Conservation (phyloP, 2,888 invertebrate species). For the Synergus gifuensis region DNA sequence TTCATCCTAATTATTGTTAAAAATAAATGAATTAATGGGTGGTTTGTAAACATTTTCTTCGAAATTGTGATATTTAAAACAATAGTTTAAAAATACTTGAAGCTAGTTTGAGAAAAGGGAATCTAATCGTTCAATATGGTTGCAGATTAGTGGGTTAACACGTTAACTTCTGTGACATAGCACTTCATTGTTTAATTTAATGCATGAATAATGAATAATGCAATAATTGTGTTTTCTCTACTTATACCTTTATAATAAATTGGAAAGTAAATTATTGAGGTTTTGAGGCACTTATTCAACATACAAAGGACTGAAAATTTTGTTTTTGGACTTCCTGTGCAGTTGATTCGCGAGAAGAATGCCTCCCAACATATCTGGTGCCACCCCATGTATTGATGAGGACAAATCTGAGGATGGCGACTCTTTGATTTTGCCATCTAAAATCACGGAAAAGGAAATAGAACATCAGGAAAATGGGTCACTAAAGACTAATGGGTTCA, state of each 20-base stretch:
- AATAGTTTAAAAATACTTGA: background rate
- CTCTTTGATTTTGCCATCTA: background rate
- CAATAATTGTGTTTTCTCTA: too few species aligned
- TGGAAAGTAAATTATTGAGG: background rate
- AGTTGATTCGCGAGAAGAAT: slow-evolving; percentile 33
- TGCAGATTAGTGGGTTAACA: background rate
- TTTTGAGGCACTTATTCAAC: background rate
- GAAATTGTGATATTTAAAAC: background rate
- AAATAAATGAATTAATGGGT: background rate
- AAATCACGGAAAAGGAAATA: background rate
- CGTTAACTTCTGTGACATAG: background rate
- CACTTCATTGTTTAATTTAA: too few species aligned
- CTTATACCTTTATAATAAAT: too few species aligned
- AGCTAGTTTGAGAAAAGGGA: background rate
- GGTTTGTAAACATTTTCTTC: background rate
- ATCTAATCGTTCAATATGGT: background rate
- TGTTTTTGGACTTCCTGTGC: background rate
- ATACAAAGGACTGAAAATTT: background rate
- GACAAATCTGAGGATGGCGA: slow-evolving; percentile 19
- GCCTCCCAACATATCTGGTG: slow-evolving; percentile 45
- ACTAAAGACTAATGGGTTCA: background rate
- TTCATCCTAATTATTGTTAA: background rate
- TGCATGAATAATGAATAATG: too few species aligned
- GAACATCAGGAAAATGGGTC: background rate
- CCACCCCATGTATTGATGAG: slow-evolving; percentile 23